A percentile compares a stretch with the other conserved stretches of the same genome.
Evolutionary conservation across 1,140 invertebrate genomes (phyloP).

Genomic region (Drosophila oshimai): DNA sequence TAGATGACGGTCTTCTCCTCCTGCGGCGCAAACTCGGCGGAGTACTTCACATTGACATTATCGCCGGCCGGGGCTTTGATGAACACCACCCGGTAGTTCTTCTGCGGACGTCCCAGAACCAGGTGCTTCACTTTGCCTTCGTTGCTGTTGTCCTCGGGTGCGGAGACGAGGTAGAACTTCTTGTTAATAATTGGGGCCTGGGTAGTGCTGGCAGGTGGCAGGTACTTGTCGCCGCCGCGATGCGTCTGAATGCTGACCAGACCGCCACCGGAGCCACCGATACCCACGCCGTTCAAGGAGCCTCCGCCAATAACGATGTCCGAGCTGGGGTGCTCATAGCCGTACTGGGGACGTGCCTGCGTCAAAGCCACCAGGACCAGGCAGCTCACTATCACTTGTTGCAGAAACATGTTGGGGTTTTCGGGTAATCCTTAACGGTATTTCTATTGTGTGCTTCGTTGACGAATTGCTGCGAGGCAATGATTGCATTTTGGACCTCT

Average conservation of each 20-base stretch:
- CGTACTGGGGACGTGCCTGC: conserved; percentile 69
- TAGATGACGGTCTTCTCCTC: conserved; percentile 94
- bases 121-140: conserved; percentile 71
- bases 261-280: not conserved
- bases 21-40: conserved; percentile 82
- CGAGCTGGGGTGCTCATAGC: conserved; percentile 60
- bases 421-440: conserved; percentile 29
- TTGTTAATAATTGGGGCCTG: conserved; percentile 75
- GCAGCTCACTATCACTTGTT: conserved; percentile 26
- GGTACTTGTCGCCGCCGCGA: conserved; percentile 75
- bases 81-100: conserved; percentile 94
- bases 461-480: conserved; percentile 61
- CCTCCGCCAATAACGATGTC: conserved; percentile 32
- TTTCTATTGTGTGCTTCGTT: conserved; percentile 6
- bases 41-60: conserved; percentile 84
- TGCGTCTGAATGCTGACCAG: conserved; percentile 36
- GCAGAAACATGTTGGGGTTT: conserved; percentile 1
- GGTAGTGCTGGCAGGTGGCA: conserved; percentile 71
- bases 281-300: not conserved
- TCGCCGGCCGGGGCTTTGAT: conserved; percentile 91
- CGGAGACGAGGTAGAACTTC: conserved; percentile 79
- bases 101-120: conserved; percentile 85
- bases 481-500: conserved; percentile 71
- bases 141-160: conserved; percentile 73
- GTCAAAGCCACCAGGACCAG: conserved; percentile 32